Evolutionary conservation across 1,140 invertebrate species (phyloP), one percentile per base, ranked within the genome.

Genomic region (Stegodyphus mimosarum): DNA sequence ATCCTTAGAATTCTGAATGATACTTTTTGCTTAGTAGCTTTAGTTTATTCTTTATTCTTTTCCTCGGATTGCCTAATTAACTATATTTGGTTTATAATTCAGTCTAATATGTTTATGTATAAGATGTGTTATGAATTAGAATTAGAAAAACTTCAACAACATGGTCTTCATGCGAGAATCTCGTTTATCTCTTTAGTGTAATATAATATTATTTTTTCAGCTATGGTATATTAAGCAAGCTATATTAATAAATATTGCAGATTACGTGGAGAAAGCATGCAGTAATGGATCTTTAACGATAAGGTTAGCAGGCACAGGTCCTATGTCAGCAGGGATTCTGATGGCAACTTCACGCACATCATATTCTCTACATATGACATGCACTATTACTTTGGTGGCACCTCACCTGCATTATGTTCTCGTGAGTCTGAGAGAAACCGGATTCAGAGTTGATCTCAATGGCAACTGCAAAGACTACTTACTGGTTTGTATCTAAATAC

Each of bases 401-500:
- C 77, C 77, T 13, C 7, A 10, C 1, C 11, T 17, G 2, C 18
- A 49, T 15, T 6, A 9, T 1, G 10, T 80, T 13, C n/a, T 80
- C 66, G 51, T 71, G 64, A 71, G 67, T 17, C 5, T 80, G 15
- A 17, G 66, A 51, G 10, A 80, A 18, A 60, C 71, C 18, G 77
- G 69, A 17, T 71, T 80, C n/a, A 60, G 77, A 64, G n/a, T 11
- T 0, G 10, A 71, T 13, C 6, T 49, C 2, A n/a, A 55, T 0
- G 53, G 77, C 13, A 49, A 17, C 15, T 80, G 77, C 33, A 71
- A n/a, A 18, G 77, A 80, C 18, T 80, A 80, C 52, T 2, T 80
- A 10, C 52, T 71, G 18, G 77, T 80, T n/a, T 7, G 53, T 48
- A 63, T 33, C 33, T 33, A 33, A 33, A 33, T 33, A 3, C 33